A percentile compares a stretch with the other conserved stretches of the same genome.
Conservation (phyloP, 2,797 vertebrate genomes). For the Nothura maculosa region DNA sequence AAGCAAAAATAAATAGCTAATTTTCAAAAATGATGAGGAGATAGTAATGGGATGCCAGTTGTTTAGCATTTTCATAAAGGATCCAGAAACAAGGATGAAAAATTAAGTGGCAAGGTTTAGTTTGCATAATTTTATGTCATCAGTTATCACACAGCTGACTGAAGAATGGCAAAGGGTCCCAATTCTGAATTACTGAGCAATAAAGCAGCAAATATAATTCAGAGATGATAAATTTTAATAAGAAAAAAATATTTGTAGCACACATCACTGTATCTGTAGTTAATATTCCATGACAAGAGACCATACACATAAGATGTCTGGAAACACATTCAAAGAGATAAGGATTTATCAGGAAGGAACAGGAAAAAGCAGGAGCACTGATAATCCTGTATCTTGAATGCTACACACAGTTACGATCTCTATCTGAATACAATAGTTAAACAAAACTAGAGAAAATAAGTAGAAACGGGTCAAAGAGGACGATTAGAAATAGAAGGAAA, state of each 20-base stretch:
- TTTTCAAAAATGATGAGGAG: not conserved
- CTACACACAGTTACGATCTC: fast-evolving
- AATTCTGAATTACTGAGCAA: not conserved
- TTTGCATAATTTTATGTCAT: fast-evolving
- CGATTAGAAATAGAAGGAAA: not conserved
- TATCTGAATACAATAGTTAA: not conserved
- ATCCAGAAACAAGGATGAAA: not conserved
- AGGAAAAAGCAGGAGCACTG: not conserved
- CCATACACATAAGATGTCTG: not conserved
- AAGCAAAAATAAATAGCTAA: not conserved
- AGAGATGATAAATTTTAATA: not conserved
- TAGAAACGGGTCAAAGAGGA: not conserved
- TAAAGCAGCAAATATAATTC: not conserved
- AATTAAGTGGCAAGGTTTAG: not conserved
- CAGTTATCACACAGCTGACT: not conserved
- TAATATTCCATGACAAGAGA: not conserved
- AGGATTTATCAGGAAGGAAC: not conserved
- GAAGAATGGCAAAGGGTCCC: not conserved
- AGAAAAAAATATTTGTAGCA: not conserved
- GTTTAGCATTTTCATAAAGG: not conserved
- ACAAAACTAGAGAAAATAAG: not conserved
- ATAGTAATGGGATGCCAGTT: not conserved
- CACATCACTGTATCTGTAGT: not conserved
- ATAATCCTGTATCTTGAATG: not conserved
- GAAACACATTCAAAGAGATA: not conserved